Base-by-base conservation (phyloP, 2,888 invertebrate species). In the Drosophila incognita region DNA sequence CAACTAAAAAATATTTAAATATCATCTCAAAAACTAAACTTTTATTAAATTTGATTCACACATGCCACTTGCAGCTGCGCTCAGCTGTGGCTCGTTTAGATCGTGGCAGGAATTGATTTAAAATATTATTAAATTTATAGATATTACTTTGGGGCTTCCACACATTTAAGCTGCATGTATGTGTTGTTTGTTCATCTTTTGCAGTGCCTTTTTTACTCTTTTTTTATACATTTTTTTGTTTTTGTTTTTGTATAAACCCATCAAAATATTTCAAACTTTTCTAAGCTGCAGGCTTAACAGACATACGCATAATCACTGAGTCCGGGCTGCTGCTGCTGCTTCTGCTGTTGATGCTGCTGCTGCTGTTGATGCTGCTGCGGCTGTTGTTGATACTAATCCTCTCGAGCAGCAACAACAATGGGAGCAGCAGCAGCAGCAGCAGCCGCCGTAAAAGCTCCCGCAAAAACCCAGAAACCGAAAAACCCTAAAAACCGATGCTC, bases 401-500 rank as follows among this genome's bases (percentile, higher is more conserved):
- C 38, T 40, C 8, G 48, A 57, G 52, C 68, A 76, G 53, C 53
- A 66, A 36, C 46, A 59, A 21, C 48, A 65, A 56, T 46, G 24
- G 7, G 51, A 58, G 11, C 49, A 64, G 13, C 33, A 52, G 24
- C 51, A 57, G 31, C 13, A 35, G 18, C 15, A 54, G n/a, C 29
- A 48, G 31, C 38, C 31, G 52, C 58, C 48, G 60, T 24, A 56
- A 71, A 71, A 64, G 77, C 61, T 65, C 78, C 86, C 89, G 31
- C 89, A 84, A 73, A 88, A 86, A 61, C 74, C 65, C 59, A 72
- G 82, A 85, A 74, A 65, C 65, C 56, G 29, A 67, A 79, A 85
- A 84, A 75, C 77, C 83, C 71, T 69, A 57, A 79, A 85, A 89
- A 79, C 89, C 85, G 87, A 89, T 76, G 83, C 81, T 81, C 74